Percentiles rank a stretch among this genome's conserved stretches.
phyloP scores from a whole-genome alignment of 2,888 invertebrate genomes.

The Spisula subtruncata region DNA sequence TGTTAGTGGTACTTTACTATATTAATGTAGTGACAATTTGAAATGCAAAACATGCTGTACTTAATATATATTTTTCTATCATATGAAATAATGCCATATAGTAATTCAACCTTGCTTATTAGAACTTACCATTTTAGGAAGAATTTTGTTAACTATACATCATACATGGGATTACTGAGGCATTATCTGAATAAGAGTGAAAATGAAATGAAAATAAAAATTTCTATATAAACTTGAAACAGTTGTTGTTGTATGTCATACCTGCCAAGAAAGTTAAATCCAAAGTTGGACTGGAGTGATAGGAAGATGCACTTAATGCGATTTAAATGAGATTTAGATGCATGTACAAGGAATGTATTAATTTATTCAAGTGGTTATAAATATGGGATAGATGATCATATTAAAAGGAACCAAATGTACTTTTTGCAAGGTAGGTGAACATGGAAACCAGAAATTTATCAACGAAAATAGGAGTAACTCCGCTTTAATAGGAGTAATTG shows the following conservation, averaged over 20 bases:
- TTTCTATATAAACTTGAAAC: conserved; percentile 10
- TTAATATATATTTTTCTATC: background rate
- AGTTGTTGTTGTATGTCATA: background rate
- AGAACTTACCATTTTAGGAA: background rate
- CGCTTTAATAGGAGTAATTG: too few species aligned
- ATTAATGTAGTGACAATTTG: background rate
- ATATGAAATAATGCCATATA: background rate
- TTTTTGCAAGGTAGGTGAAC: too few species aligned
- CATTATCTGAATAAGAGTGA: background rate
- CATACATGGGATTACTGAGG: conserved; percentile 8
- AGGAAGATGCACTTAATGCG: too few species aligned
- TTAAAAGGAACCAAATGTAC: too few species aligned
- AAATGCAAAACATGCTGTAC: background rate
- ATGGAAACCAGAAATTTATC: too few species aligned
- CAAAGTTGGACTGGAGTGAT: too few species aligned
- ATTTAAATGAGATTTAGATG: too few species aligned
- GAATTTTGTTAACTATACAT: conserved; percentile 11
- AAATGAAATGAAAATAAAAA: background rate
- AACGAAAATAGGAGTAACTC: too few species aligned
- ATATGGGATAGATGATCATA: too few species aligned
- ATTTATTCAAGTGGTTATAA: too few species aligned
- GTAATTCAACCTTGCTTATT: background rate
- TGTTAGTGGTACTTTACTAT: background rate
- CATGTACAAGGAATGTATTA: too few species aligned
- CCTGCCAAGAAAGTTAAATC: too few species aligned